Conservation (phyloP, 1,140 invertebrate genomes). For the Dinoponera quadriceps region DNA sequence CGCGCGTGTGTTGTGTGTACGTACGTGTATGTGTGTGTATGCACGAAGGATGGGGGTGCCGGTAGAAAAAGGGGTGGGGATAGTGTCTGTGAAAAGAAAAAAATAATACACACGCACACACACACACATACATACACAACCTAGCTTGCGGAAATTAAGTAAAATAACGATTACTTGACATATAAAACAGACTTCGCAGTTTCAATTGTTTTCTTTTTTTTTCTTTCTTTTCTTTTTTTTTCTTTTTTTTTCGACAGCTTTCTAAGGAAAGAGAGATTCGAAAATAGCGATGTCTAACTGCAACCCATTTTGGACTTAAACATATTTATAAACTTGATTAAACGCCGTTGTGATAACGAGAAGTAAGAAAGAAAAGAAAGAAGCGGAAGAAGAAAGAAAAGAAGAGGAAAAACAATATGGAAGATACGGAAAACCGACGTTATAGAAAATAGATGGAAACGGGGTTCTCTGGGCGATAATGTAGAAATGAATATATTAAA, state of each 20-base stretch:
- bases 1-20: conserved; percentile 10
- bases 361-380: conserved; percentile 36
- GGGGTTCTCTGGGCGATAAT: conserved; percentile 39
- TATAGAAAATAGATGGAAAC: conserved; percentile 45
- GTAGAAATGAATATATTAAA: conserved; percentile 61
- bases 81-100: conserved; percentile 75
- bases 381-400: conserved; percentile 29
- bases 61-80: conserved; percentile 76
- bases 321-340: conserved; percentile 60
- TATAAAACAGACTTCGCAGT: conserved; percentile 10
- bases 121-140: conserved; percentile 3
- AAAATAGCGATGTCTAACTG: conserved; percentile 48
- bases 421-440: conserved; percentile 40
- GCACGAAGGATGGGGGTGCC: conserved; percentile 71
- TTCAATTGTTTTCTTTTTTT: conserved; percentile 36
- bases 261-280: conserved; percentile 17
- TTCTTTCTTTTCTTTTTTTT: conserved; percentile 43
- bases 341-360: conserved; percentile 64
- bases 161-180: conserved; percentile 30
- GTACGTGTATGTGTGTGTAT: conserved; percentile 49
- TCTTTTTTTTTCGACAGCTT: conserved; percentile 44
- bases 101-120: too few species aligned
- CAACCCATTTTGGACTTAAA: conserved; percentile 56
- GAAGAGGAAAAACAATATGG: conserved; percentile 1
- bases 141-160: conserved; percentile 61